phyloP scores from a whole-genome alignment of 2,888 invertebrate species.

The Cabera pusaria region DNA sequence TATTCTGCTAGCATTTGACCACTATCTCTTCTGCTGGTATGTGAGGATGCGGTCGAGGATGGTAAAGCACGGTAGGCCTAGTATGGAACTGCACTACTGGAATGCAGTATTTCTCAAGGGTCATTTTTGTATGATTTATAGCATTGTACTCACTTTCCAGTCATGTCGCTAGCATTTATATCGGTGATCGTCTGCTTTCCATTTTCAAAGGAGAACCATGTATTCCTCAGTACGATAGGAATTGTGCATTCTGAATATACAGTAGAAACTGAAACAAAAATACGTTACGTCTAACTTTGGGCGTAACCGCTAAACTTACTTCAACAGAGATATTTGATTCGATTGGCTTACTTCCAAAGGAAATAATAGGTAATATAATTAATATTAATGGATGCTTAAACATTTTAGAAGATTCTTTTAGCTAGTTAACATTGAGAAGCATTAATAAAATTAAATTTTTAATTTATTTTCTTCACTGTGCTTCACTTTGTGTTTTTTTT shows the following conservation, averaged over 20 bases:
- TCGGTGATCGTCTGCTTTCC: constrained; percentile 92
- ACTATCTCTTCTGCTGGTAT: too few species aligned
- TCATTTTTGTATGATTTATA: constrained; percentile 8
- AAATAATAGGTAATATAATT: constrained; percentile 35
- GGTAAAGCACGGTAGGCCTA: too few species aligned
- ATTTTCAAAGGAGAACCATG: constrained; percentile 96
- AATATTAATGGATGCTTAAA: constrained; percentile 30
- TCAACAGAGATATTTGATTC: constrained; percentile 21
- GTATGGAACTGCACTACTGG: too few species aligned
- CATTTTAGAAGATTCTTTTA: constrained; percentile 35
- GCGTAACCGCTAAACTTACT: constrained; percentile 57
- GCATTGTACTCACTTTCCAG: constrained; percentile 69
- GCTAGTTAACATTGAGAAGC: constrained; percentile 31
- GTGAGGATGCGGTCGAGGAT: too few species aligned
- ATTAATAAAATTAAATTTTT: too few species aligned
- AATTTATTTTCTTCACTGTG: too few species aligned
- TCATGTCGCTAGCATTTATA: constrained; percentile 91
- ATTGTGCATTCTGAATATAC: constrained; percentile 85
- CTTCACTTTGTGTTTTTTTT: too few species aligned
- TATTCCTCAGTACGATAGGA: constrained; percentile 90
- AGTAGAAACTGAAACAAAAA: constrained; percentile 46
- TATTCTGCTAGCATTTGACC: too few species aligned
- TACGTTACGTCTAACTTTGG: constrained; percentile 41
- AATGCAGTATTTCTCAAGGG: too few species aligned
- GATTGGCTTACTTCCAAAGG: constrained; percentile 42